Conservation (phyloP, 2,113 vertebrate genomes). For the Mesembrinibis cayennensis region DNA sequence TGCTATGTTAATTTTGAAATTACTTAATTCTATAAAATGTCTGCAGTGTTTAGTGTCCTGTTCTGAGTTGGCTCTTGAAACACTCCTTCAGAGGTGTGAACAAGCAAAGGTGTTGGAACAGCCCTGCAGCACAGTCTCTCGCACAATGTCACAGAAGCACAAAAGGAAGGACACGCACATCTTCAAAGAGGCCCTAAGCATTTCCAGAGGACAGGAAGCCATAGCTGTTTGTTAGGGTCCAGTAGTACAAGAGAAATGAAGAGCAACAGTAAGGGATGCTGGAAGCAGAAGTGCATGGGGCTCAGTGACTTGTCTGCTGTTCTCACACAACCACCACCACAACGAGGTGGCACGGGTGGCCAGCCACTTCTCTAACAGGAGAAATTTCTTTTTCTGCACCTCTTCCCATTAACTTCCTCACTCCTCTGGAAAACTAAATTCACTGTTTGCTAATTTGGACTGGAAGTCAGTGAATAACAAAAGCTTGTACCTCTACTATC, state of each 20-base stretch:
- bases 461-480: neutral
- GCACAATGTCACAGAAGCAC: neutral
- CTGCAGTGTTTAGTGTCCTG: neutral
- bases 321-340: neutral
- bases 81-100: neutral
- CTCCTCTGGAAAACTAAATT: neutral
- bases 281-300: accelerated
- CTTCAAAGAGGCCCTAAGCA: accelerated
- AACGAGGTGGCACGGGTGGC: accelerated
- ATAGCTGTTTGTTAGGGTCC: neutral
- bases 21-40: neutral
- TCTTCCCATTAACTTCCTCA: neutral
- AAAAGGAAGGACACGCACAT: neutral
- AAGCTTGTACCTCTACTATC: neutral
- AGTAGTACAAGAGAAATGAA: neutral
- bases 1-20: constrained; percentile 25
- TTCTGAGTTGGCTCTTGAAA: neutral
- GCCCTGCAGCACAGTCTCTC: neutral
- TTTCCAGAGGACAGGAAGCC: neutral
- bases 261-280: neutral
- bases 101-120: neutral
- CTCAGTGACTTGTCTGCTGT: neutral
- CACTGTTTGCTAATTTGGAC: neutral
- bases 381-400: neutral
- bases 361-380: neutral